Evolutionary conservation across 1,140 invertebrate species (phyloP).

Genomic region (Diachasma alloeum): DNA sequence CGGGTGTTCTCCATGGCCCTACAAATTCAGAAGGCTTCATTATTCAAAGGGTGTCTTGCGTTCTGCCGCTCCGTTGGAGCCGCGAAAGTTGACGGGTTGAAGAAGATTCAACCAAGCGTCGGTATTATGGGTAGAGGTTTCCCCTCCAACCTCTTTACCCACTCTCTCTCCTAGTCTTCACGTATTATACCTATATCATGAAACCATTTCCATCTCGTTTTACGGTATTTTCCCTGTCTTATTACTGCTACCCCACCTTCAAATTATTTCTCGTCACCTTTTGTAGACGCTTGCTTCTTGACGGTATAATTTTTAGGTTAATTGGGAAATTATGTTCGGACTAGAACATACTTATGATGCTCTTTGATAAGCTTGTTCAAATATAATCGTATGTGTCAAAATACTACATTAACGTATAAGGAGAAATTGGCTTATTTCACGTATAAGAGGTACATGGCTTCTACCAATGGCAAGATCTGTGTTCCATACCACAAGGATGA

Average conservation of each 20-base stretch:
- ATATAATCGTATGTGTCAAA: too few relatives aligned
- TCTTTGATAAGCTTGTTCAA: too few relatives aligned
- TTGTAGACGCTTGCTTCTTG: conserved; percentile 1
- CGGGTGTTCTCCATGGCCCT: conserved; percentile 5
- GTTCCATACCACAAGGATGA: too few relatives aligned
- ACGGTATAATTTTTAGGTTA: background rate
- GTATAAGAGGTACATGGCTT: too few relatives aligned
- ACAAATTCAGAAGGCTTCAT: conserved; percentile 54
- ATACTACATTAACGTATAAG: too few relatives aligned
- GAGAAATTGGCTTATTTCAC: too few relatives aligned
- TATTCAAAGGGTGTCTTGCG: conserved; percentile 62
- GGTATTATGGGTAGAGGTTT: background rate
- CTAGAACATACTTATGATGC: too few relatives aligned
- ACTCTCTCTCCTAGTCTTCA: background rate
- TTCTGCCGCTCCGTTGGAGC: conserved; percentile 53
- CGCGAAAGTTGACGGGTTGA: conserved; percentile 53
- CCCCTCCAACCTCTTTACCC: conserved; percentile 3
- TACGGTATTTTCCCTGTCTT: conserved; percentile 4
- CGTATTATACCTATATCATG: background rate
- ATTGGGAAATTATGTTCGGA: too few relatives aligned
- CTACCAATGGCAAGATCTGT: too few relatives aligned
- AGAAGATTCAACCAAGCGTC: conserved; percentile 46
- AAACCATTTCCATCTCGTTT: conserved; percentile 13
- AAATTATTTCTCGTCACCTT: conserved; percentile 29
- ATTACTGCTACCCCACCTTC: background rate